These are phyloP conservation scores for Hydriomena furcata DNA, from an alignment of 2,888 invertebrate genomes.

Conservation along the genomic window DNA sequence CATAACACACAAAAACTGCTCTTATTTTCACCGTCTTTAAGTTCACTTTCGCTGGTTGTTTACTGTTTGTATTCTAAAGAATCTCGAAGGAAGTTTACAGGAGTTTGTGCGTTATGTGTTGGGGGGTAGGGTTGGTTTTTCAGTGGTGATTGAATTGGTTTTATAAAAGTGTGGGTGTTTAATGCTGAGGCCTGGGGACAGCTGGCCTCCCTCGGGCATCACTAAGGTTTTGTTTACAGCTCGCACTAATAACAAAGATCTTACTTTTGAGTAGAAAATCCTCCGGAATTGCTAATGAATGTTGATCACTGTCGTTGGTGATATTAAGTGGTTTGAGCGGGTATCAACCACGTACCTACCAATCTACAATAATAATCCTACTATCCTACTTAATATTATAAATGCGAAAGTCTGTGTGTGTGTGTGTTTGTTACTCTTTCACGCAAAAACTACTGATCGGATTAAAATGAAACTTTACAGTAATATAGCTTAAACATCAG, in stretches of 20 bases:
- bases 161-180: conserved; percentile 71
- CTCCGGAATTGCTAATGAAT: conserved; percentile 13
- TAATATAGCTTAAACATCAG: too few species aligned
- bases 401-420: too few species aligned
- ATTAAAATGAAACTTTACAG: too few species aligned
- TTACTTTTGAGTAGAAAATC: conserved; percentile 39
- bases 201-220: conserved; percentile 75
- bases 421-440: too few species aligned
- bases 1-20: conserved; percentile 37
- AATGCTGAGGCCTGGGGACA: conserved; percentile 77
- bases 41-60: conserved; percentile 41
- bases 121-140: conserved; percentile 39
- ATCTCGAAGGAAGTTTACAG: neutral
- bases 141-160: conserved; percentile 31
- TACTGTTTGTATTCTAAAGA: conserved; percentile 25
- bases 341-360: too few species aligned
- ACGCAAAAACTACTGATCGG: too few species aligned
- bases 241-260: conserved; percentile 69
- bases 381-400: too few species aligned
- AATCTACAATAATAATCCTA: too few species aligned
- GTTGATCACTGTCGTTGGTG: neutral
- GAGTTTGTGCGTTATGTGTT: conserved; percentile 33
- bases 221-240: conserved; percentile 76
- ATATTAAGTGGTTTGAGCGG: neutral
- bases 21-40: conserved; percentile 39